phyloP scores from a whole-genome alignment of 2,888 invertebrate species.

The Agrochola litura region DNA sequence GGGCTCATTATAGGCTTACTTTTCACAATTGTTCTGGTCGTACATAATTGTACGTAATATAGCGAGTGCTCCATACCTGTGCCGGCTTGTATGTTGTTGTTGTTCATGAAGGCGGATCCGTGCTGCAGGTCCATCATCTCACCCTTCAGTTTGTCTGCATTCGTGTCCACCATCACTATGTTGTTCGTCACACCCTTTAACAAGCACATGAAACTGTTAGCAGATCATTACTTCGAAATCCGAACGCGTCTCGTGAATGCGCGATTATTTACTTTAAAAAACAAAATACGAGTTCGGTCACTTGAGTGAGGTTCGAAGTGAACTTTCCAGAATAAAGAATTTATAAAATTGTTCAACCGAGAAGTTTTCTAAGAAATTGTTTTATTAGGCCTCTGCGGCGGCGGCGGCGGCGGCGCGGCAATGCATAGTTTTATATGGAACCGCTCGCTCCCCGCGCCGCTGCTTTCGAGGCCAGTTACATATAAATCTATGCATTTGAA shows the following conservation, averaged over 20 bases:
- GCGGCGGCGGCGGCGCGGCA: too few relatives aligned
- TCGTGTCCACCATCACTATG: constrained; percentile 95
- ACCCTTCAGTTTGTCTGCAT: constrained; percentile 95
- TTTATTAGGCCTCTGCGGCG: too few relatives aligned
- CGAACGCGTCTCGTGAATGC: not conserved
- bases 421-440: too few relatives aligned
- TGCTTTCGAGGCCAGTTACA: too few relatives aligned
- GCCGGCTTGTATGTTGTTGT: constrained; percentile 94
- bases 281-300: too few relatives aligned
- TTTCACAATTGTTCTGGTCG: not conserved
- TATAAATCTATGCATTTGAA: too few relatives aligned
- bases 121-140: constrained; percentile 98
- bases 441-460: too few relatives aligned
- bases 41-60: not conserved
- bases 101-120: constrained; percentile 95
- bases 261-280: not conserved
- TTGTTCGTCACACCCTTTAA: constrained; percentile 94
- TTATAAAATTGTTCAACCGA: too few relatives aligned
- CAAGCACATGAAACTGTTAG: constrained; percentile 2
- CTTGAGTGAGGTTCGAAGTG: not conserved
- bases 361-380: too few relatives aligned
- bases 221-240: not conserved
- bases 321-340: too few relatives aligned
- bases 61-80: constrained; percentile 72
- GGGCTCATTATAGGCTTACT: not conserved